Base-by-base conservation (phyloP, 2,113 vertebrate species). In the Propithecus coquereli region DNA sequence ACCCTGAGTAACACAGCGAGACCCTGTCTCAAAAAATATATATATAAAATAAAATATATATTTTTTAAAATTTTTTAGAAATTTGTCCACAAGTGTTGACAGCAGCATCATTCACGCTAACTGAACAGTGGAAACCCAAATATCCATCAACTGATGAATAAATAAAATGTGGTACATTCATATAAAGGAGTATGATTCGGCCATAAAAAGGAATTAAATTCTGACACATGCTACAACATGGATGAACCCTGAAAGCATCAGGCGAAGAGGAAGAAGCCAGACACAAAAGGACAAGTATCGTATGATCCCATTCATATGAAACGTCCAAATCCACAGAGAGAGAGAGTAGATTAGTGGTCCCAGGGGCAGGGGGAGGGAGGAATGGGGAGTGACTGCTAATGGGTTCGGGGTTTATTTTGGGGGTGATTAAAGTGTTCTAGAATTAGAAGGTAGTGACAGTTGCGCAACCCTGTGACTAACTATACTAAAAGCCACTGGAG, bases 51-150 rank as follows among this genome's bases (percentile, higher is more conserved):
- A 61, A 61, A 61, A 63, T 12, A 30, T 30, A 63, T 13, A 0
- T 30, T 63, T 63, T 63, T 30, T 3, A 61, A 61, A 57, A 63
- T 63, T 63, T 63, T 63, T 63, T 63, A 61, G 63, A 84, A 71
- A 16, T 8, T 0, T 25, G n/a, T 13, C 47, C 52, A 3, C 2
- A 0, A 61, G 3, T 30, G 25, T 20, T 47, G 59, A n/a, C 0
- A 63, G 80, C 17, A n/a, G 45, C 47, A 50, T 30, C 27, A 27
- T 43, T 43, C 73, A 6, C 9, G 61, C 82, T 0, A 68, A 74
- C 65, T 18, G 11, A n/a, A 50, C 18, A 47, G n/a, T 0, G 3
- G 8, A 73, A 96, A 47, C 54, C 47, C 79, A 73, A 80, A n/a
- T 11, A 23, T 23, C 83, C 61, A 50, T 1, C 40, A 6, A 52